Evolutionary conservation across 2,888 invertebrate genomes (phyloP).

Genomic region (Tetragonula carbonaria): DNA sequence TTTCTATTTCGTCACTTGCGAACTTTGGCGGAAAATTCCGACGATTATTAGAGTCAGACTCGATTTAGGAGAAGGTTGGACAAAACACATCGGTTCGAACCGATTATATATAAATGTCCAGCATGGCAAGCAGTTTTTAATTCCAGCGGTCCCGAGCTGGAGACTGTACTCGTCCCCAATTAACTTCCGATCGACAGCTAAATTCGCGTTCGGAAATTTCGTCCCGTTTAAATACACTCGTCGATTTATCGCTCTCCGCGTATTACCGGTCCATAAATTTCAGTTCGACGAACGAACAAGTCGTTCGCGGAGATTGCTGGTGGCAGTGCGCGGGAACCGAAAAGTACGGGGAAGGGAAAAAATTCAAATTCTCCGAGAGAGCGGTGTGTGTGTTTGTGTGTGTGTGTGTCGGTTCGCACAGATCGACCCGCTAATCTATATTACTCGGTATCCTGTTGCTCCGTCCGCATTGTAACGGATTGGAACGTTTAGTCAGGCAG

Average conservation of each 20-base stretch:
- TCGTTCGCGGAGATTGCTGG: neutral
- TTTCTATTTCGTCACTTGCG: neutral
- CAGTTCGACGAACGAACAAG: neutral
- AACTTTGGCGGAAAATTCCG: no score
- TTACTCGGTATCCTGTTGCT: no score
- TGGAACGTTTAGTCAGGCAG: constrained; percentile 26
- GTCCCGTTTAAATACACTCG: neutral
- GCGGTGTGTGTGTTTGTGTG: no score
- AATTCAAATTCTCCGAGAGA: neutral
- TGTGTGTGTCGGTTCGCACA: neutral
- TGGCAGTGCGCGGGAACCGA: neutral
- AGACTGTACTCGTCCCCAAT: neutral
- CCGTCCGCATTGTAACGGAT: neutral
- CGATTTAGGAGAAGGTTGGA: neutral
- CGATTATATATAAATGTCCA: neutral
- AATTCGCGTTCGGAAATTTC: neutral
- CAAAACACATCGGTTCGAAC: neutral
- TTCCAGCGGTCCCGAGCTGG: no score
- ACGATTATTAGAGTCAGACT: neutral
- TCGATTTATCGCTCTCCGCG: neutral
- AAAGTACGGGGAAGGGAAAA: neutral
- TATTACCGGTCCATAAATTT: neutral
- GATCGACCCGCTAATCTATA: neutral
- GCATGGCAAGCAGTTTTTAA: neutral
- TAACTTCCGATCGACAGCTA: neutral